These are phyloP conservation scores for Uloborus plumipes DNA, from an alignment of 2,888 invertebrate genomes.

Conservation along the genomic window DNA sequence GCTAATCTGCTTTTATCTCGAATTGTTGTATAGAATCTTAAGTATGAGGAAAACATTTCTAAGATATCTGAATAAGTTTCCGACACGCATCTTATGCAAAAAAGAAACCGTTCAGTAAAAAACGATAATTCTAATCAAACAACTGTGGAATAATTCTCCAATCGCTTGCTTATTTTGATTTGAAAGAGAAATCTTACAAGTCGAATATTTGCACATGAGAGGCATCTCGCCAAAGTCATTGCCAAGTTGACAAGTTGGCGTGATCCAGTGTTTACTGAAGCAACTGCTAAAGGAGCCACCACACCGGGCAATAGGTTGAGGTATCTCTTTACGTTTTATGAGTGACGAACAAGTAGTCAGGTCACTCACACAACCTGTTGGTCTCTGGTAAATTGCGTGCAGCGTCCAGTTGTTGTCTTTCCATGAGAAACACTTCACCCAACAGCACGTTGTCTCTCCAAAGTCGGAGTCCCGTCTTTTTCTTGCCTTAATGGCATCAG, in stretches of 20 bases:
- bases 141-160: no score
- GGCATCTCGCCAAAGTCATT: slow-evolving; percentile 13
- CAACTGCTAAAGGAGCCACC: slow-evolving; percentile 44
- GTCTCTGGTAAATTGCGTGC: slow-evolving; percentile 55
- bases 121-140: no score
- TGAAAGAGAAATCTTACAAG: no score
- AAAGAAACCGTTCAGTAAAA: no score
- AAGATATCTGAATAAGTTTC: no score
- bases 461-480: slow-evolving; percentile 27
- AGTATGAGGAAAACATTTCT: no score
- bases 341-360: slow-evolving; percentile 37
- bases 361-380: slow-evolving; percentile 60
- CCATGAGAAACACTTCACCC: slow-evolving; percentile 64
- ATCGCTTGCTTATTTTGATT: no score
- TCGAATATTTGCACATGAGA: background rate
- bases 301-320: slow-evolving; percentile 18
- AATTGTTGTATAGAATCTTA: no score
- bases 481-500: slow-evolving; percentile 48
- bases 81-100: no score
- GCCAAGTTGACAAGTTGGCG: slow-evolving; percentile 23
- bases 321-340: slow-evolving; percentile 42
- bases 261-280: slow-evolving; percentile 45
- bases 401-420: slow-evolving; percentile 38
- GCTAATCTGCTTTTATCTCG: no score
- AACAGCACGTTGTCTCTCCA: slow-evolving; percentile 37